These are phyloP conservation scores for Raja brachyura DNA, from an alignment of 2,113 vertebrate genomes.

Conservation along the genomic window DNA sequence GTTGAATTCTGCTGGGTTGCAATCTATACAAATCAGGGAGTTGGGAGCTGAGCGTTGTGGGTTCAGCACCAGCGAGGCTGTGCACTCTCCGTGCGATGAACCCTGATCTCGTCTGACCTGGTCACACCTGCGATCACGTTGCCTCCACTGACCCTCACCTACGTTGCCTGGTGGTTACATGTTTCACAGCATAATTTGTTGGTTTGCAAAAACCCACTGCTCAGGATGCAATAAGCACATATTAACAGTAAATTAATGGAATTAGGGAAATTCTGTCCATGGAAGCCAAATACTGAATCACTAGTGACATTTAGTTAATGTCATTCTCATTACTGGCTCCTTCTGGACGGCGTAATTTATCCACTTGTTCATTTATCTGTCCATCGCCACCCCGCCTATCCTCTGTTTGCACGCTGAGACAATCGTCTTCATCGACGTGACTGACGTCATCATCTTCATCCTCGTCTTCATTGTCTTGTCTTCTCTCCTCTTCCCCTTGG, in stretches of 20 bases:
- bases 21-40: neutral
- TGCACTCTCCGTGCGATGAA: neutral
- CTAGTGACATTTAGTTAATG: conserved; percentile 66
- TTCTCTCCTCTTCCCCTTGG: conserved; percentile 84
- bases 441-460: conserved; percentile 70
- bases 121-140: conserved; percentile 43
- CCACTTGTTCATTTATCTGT: conserved; percentile 93
- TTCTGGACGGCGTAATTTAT: conserved; percentile 85
- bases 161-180: conserved; percentile 4
- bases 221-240: conserved; percentile 32
- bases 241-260: conserved; percentile 40
- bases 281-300: neutral
- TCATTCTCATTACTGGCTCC: conserved; percentile 88
- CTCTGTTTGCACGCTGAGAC: conserved; percentile 76
- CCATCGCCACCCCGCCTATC: conserved; percentile 85
- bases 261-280: conserved; percentile 29
- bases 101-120: conserved; percentile 37
- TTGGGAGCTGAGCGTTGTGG: neutral
- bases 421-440: conserved; percentile 66
- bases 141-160: conserved; percentile 23
- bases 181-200: neutral
- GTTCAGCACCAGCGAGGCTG: neutral
- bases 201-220: conserved; percentile 18
- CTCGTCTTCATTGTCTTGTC: conserved; percentile 77
- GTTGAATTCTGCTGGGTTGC: neutral